These are phyloP conservation scores for Lampris incognitus DNA, from an alignment of 2,113 vertebrate genomes.

Conservation along the genomic window DNA sequence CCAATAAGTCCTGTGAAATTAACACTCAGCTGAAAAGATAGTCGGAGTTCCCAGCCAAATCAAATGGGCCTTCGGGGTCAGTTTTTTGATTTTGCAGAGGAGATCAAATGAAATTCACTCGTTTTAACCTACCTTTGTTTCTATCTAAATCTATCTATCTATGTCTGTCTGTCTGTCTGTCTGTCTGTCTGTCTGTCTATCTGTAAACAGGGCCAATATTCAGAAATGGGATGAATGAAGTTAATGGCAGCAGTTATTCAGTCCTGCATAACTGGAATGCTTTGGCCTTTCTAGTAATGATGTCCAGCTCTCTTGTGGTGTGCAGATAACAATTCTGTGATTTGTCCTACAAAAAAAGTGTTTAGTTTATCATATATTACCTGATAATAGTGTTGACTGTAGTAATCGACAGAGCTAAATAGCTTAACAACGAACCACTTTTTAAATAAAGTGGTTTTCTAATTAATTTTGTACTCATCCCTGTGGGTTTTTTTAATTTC, in stretches of 20 bases:
- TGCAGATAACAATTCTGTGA: not conserved
- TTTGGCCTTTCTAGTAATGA: not conserved
- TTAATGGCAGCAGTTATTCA: not conserved
- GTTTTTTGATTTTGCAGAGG: not conserved
- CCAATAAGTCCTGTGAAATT: conserved; percentile 6
- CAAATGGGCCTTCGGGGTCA: not conserved
- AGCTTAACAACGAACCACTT: no score
- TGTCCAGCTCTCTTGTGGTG: not conserved
- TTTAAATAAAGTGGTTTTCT: no score
- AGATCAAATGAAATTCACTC: not conserved
- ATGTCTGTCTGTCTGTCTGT: no score
- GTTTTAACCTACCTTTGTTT: not conserved
- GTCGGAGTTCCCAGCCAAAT: not conserved
- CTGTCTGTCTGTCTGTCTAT: no score
- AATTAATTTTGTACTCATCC: no score
- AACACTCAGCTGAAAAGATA: not conserved
- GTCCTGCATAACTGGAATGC: not conserved
- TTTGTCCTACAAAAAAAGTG: not conserved
- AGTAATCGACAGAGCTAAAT: not conserved
- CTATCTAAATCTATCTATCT: not conserved
- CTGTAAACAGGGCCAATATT: no score
- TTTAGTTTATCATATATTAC: not conserved
- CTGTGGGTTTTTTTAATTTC: no score
- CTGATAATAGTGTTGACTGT: not conserved
- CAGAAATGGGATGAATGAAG: not conserved